These are phyloP conservation scores for Lomographa bimaculata DNA, from an alignment of 2,888 invertebrate genomes.

Conservation along the genomic window DNA sequence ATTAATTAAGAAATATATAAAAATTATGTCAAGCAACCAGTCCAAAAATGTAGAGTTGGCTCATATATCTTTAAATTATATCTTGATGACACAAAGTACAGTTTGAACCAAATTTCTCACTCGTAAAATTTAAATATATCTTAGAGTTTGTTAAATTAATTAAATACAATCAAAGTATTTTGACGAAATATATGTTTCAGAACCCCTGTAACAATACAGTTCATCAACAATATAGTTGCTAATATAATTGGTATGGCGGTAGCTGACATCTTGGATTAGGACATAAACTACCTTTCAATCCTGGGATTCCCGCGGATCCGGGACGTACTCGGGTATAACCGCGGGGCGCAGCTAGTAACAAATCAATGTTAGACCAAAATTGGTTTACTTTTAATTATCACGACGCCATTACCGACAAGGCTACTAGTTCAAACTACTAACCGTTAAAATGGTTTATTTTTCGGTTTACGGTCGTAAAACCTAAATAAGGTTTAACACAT, in stretches of 20 bases:
- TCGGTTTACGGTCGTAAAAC: conserved; percentile 13
- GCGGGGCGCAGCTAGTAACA: too few species aligned
- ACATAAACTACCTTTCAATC: too few species aligned
- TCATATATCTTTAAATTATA: conserved; percentile 9
- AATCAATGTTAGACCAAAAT: conserved; percentile 1
- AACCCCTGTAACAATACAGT: too few species aligned
- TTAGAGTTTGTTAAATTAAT: too few species aligned
- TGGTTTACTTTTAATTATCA: conserved; percentile 11
- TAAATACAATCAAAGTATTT: too few species aligned
- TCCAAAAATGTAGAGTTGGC: conserved; percentile 1
- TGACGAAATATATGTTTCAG: too few species aligned
- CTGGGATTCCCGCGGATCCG: too few species aligned
- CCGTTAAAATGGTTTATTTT: conserved; percentile 11
- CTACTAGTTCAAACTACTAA: conserved; percentile 3
- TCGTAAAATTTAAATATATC: too few species aligned
- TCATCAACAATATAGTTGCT: too few species aligned
- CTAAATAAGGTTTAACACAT: conserved; percentile 24
- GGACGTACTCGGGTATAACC: too few species aligned
- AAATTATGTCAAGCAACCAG: conserved; percentile 16
- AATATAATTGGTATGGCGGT: too few species aligned
- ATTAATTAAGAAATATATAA: conserved; percentile 22
- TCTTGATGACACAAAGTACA: conserved; percentile 6
- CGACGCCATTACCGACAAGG: conserved; percentile 2
- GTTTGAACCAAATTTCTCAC: conserved; percentile 8
- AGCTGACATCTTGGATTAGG: too few species aligned